Evolutionary conservation across 2,113 vertebrate genomes (phyloP).

Genomic region (Cichladusa arquata): DNA sequence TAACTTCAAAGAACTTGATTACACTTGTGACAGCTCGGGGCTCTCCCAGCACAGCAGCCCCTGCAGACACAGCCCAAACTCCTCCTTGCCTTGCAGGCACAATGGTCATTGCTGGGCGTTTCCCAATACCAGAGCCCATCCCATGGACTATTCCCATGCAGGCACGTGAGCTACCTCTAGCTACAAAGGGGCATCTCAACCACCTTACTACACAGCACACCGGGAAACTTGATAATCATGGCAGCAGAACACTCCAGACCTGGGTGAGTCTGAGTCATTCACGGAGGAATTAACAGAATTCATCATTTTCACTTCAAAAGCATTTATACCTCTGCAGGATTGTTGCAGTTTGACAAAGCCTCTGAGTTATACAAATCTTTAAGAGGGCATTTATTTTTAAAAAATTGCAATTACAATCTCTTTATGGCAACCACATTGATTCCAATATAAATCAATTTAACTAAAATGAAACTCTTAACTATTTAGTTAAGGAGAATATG

Average conservation of each 20-base stretch:
- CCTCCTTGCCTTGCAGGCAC: background rate
- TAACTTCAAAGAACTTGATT: background rate
- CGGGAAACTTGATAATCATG: background rate
- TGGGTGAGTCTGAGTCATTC: accelerated
- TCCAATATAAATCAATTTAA: background rate
- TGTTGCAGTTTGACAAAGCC: background rate
- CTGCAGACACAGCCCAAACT: accelerated
- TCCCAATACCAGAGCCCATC: background rate
- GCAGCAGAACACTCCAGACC: background rate
- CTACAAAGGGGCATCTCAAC: background rate
- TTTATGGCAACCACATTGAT: background rate
- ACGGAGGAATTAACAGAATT: background rate
- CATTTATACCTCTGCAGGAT: background rate
- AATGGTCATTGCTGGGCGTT: background rate
- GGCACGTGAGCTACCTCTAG: background rate
- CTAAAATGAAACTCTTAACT: background rate
- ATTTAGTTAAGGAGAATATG: background rate
- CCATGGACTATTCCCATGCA: background rate
- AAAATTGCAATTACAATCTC: background rate
- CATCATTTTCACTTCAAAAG: background rate
- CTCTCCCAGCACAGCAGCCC: background rate
- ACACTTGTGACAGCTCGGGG: background rate
- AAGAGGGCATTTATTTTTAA: background rate
- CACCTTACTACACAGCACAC: background rate
- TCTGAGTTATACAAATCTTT: background rate